phyloP scores from a whole-genome alignment of 2,113 vertebrate species.

The Tychaedon coryphoeus region DNA sequence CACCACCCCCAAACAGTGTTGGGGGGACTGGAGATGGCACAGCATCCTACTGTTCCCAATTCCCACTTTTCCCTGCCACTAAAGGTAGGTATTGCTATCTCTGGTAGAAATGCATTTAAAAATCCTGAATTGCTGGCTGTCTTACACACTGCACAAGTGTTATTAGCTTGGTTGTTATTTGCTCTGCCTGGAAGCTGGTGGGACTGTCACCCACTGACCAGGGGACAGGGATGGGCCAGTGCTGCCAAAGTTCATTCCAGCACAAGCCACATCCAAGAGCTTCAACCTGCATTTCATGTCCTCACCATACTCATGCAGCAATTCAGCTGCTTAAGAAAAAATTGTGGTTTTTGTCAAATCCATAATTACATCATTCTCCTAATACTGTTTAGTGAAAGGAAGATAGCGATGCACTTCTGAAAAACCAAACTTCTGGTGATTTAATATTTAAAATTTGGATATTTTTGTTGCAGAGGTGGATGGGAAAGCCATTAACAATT shows the following conservation, averaged over 20 bases:
- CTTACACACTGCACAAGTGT: background rate
- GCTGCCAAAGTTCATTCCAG: background rate
- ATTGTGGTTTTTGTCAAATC: fast-evolving
- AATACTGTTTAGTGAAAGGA: background rate
- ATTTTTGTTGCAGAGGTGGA: background rate
- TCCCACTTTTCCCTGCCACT: background rate
- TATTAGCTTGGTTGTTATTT: background rate
- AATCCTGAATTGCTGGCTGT: background rate
- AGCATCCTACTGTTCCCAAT: background rate
- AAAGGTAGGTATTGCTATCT: background rate
- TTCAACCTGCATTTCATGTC: background rate
- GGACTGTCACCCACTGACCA: background rate
- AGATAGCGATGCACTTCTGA: background rate
- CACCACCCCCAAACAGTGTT: background rate
- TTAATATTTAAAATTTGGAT: background rate
- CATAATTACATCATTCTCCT: background rate
- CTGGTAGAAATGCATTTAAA: background rate
- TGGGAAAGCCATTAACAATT: conserved; percentile 17
- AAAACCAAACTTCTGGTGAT: background rate
- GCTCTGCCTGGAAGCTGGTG: background rate
- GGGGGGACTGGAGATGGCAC: background rate
- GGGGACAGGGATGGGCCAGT: background rate
- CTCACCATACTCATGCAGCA: background rate
- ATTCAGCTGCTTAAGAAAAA: background rate
- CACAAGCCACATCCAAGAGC: background rate